phyloP scores from a whole-genome alignment of 2,888 invertebrate genomes.

The Heliconius sara region DNA sequence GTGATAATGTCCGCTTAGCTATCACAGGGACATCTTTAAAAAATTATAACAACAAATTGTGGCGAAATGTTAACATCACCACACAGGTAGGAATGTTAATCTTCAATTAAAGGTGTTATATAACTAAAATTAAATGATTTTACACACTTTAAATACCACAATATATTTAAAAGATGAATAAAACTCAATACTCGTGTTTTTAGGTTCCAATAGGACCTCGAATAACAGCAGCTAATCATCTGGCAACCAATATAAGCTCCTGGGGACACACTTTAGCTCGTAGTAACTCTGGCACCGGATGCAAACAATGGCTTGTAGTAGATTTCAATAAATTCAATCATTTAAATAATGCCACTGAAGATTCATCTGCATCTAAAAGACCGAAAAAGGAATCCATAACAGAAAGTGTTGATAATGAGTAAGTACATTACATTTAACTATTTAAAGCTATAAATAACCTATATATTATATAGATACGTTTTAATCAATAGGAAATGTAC shows the following conservation, averaged over 20 bases:
- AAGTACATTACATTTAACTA: slow-evolving; percentile 45
- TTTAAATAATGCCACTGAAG: slow-evolving; percentile 53
- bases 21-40: slow-evolving; percentile 91
- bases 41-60: slow-evolving; percentile 88
- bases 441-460: too few species aligned
- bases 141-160: not conserved
- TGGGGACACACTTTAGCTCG: slow-evolving; percentile 89
- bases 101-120: not conserved
- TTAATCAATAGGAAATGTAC: not conserved
- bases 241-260: slow-evolving; percentile 87
- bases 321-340: slow-evolving; percentile 86
- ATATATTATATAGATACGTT: not conserved
- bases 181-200: slow-evolving; percentile 36
- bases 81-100: slow-evolving; percentile 74
- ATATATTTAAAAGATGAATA: not conserved
- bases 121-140: not conserved
- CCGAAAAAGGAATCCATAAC: slow-evolving; percentile 61
- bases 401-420: slow-evolving; percentile 69
- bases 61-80: slow-evolving; percentile 87
- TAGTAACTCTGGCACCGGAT: slow-evolving; percentile 91
- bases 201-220: slow-evolving; percentile 89
- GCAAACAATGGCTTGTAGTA: slow-evolving; percentile 94
- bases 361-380: slow-evolving; percentile 39
- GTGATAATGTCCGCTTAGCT: slow-evolving; percentile 84
- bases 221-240: slow-evolving; percentile 91